Percentiles rank a stretch among this genome's conserved stretches.
Conservation (phyloP, 92 coral and sea anemone genomes). For the Epizoanthus rinbou region DNA sequence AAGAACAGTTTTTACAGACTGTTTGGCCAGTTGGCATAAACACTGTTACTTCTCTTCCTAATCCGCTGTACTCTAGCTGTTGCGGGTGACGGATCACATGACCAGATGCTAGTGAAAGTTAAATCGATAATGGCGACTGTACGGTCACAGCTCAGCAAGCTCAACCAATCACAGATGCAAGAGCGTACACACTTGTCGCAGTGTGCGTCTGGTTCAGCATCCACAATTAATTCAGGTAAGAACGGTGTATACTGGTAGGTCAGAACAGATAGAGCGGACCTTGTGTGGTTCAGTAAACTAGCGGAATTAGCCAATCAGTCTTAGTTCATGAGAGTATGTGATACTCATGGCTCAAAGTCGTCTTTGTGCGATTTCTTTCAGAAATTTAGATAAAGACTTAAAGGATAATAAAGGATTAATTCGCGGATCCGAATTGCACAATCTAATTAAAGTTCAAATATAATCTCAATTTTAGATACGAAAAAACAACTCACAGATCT, state of each 20-base stretch:
- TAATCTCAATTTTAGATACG: conserved; percentile 2
- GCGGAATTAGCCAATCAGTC: too few relatives aligned
- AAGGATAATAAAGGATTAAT: background rate
- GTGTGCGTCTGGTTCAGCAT: background rate
- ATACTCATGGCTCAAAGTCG: background rate
- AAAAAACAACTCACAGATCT: conserved; percentile 57
- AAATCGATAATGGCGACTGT: conserved; percentile 60
- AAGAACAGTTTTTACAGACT: too few relatives aligned
- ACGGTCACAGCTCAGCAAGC: conserved; percentile 57
- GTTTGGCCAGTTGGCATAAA: too few relatives aligned
- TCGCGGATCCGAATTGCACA: too few relatives aligned
- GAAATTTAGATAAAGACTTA: background rate
- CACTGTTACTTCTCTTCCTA: background rate
- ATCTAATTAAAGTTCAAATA: background rate
- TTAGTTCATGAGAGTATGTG: too few relatives aligned
- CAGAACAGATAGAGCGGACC: too few relatives aligned
- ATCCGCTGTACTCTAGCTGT: background rate
- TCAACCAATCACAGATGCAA: conserved; percentile 53
- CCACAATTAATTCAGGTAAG: background rate
- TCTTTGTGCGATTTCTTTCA: too few relatives aligned
- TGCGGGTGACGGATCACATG: background rate
- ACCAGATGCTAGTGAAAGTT: conserved; percentile 43
- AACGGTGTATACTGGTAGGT: too few relatives aligned
- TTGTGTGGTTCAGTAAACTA: too few relatives aligned
- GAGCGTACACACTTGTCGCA: conserved; percentile 43